phyloP scores from a whole-genome alignment of 1,140 invertebrate genomes.

The Drosophila nannoptera region DNA sequence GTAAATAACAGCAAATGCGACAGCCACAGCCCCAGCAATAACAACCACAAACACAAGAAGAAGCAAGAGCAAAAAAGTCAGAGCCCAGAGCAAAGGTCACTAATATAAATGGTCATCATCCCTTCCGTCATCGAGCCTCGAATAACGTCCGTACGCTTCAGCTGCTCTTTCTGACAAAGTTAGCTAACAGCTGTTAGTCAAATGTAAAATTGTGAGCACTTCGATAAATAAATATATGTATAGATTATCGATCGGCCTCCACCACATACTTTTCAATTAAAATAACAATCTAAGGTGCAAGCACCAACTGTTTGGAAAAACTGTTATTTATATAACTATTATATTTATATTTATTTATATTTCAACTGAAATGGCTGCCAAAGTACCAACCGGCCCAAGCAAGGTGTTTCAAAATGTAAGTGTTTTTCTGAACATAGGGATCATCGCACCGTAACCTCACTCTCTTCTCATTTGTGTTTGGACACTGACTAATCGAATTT shows the following conservation, averaged over 20 bases:
- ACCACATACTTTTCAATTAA: slow-evolving; percentile 10
- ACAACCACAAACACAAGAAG: too few relatives aligned
- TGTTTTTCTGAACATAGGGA: not conserved
- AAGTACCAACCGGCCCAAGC: slow-evolving; percentile 65
- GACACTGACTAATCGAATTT: slow-evolving; percentile 8
- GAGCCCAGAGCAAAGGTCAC: too few relatives aligned
- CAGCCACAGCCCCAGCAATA: too few relatives aligned
- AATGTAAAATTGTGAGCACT: slow-evolving; percentile 2
- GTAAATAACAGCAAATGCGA: slow-evolving; percentile 36
- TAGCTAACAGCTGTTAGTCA: slow-evolving; percentile 14
- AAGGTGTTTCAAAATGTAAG: slow-evolving; percentile 75
- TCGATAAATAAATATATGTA: slow-evolving; percentile 1
- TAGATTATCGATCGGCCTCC: not conserved
- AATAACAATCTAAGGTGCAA: slow-evolving; percentile 10
- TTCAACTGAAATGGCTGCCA: slow-evolving; percentile 63
- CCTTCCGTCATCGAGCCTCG: too few relatives aligned
- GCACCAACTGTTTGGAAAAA: slow-evolving; percentile 62
- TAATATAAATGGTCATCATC: too few relatives aligned
- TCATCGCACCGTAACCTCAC: slow-evolving; percentile 61
- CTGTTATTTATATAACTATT: slow-evolving; percentile 48
- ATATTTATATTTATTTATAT: slow-evolving; percentile 43
- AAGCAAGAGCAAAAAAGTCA: too few relatives aligned
- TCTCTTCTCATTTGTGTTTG: slow-evolving; percentile 27
- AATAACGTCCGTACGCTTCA: slow-evolving; percentile 30
- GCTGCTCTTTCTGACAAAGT: slow-evolving; percentile 33